phyloP scores from a whole-genome alignment of 2,888 invertebrate species.

The Micoletzkya japonica region DNA sequence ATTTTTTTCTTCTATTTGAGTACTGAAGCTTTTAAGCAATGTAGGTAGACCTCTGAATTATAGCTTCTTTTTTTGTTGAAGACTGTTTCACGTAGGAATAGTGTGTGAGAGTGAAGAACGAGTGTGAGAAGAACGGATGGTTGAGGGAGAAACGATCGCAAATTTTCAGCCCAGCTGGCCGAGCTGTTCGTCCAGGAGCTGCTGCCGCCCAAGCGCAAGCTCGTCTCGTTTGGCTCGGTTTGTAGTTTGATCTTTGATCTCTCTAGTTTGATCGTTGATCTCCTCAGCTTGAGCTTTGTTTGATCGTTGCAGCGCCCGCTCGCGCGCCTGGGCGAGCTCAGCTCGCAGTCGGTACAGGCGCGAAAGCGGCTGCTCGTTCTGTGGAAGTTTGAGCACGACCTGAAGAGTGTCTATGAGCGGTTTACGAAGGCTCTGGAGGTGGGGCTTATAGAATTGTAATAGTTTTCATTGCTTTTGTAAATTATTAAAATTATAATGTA shows the following conservation, averaged over 20 bases:
- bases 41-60: not conserved
- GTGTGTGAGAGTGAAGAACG: too few relatives aligned
- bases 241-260: slow-evolving; percentile 19
- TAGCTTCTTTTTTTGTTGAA: not conserved
- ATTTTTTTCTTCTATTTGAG: not conserved
- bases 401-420: slow-evolving; percentile 77
- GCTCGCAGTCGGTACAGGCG: slow-evolving; percentile 72
- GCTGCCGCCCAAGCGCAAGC: slow-evolving; percentile 72
- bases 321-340: slow-evolving; percentile 65
- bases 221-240: slow-evolving; percentile 73
- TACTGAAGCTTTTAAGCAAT: too few relatives aligned
- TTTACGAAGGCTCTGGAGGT: slow-evolving; percentile 77
- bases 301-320: slow-evolving; percentile 64
- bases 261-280: not conserved
- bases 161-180: slow-evolving; percentile 75
- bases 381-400: slow-evolving; percentile 87
- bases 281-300: too few relatives aligned
- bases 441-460: not conserved
- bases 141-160: not conserved
- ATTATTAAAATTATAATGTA: too few relatives aligned
- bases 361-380: slow-evolving; percentile 61
- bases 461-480: not conserved
- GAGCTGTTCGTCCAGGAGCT: slow-evolving; percentile 77
- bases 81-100: not conserved
- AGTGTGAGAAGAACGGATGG: too few relatives aligned